A percentile compares a stretch with the other conserved stretches of the same genome.
These are phyloP conservation scores for Euzophera pinguis DNA, from an alignment of 2,888 invertebrate species.

Conservation along the genomic window DNA sequence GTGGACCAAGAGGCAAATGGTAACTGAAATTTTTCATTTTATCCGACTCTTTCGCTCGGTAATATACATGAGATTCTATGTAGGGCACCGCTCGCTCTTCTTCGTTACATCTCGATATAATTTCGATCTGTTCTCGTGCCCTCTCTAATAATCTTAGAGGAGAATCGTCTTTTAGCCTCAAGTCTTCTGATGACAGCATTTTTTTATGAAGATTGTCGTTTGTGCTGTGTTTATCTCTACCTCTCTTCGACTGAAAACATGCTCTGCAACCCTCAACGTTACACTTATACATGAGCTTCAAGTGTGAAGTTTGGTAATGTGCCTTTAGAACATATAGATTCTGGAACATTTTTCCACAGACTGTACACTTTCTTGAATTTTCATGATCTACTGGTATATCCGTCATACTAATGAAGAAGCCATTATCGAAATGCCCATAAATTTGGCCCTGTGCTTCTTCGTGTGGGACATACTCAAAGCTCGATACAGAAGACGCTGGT, in stretches of 20 bases:
- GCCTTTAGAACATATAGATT: slow-evolving; percentile 96
- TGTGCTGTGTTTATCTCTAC: slow-evolving; percentile 94
- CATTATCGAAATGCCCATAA: slow-evolving; percentile 86
- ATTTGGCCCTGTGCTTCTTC: slow-evolving; percentile 83
- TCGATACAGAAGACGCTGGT: slow-evolving; percentile 81
- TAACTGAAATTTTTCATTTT: slow-evolving; percentile 54
- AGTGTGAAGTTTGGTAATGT: slow-evolving; percentile 97
- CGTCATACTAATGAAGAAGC: slow-evolving; percentile 84
- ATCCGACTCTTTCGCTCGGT: slow-evolving; percentile 58
- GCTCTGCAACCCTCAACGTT: slow-evolving; percentile 97
- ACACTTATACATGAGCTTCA: slow-evolving; percentile 97
- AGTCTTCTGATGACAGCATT: slow-evolving; percentile 86
- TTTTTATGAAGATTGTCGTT: slow-evolving; percentile 95
- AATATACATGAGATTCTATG: slow-evolving; percentile 74
- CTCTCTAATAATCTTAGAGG: slow-evolving; percentile 73
- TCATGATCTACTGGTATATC: slow-evolving; percentile 95
- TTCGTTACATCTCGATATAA: slow-evolving; percentile 88
- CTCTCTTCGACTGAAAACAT: slow-evolving; percentile 95
- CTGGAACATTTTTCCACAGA: slow-evolving; percentile 95
- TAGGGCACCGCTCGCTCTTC: slow-evolving; percentile 82
- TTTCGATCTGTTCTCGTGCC: slow-evolving; percentile 87
- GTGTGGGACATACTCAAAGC: slow-evolving; percentile 73
- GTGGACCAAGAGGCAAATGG: slow-evolving; percentile 49
- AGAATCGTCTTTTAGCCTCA: slow-evolving; percentile 56
- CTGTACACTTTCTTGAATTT: slow-evolving; percentile 93